Evolutionary conservation across 2,888 invertebrate genomes (phyloP), one percentile per base, ranked within the genome.

Genomic region (Diaphora mendica): DNA sequence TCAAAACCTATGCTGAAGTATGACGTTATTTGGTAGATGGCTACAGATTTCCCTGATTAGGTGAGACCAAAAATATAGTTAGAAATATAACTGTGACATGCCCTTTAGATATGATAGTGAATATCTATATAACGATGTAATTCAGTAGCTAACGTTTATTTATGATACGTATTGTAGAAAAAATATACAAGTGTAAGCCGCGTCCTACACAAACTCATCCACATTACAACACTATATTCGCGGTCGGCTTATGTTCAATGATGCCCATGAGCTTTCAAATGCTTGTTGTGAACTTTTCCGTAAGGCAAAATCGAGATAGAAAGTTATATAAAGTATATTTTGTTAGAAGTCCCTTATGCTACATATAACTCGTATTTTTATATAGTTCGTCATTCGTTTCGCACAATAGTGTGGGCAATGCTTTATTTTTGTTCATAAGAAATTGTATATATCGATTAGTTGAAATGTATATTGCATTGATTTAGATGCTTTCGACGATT

Each of bases 201-300:
- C 51, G 1, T 23, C n/a, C n/a, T 55, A 55, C 51, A n/a, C 51
- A 55, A 55, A 55, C 23, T n/a, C 51, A n/a, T n/a, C 9, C n/a
- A 55, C 51, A 23, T 51, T 23, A 51, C 51, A 51, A 23, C 51
- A 51, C 51, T 51, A 51, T 51, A 51, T 51, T 51, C n/a, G 77
- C 51, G n/a, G 51, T 55, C 80, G 76, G 76, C 80, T 80, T 83
- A 81, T 80, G 82, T 83, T 78, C 81, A 55, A 55, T 55, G 51
- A 55, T 55, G 51, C 51, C 51, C 51, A 55, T 55, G 51, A 55
- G 83, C 82, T 82, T 78, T 84, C 81, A 55, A 68, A 68, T 55
- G 20, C 62, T 20, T 15, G 62, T 20, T 55, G 51, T n/a, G 23
- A n/a, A 55, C n/a, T 55, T n/a, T 55, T 55, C n/a, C n/a, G 51